Base-by-base conservation (phyloP, 2,113 vertebrate species). In the Eptesicus fuscus region DNA sequence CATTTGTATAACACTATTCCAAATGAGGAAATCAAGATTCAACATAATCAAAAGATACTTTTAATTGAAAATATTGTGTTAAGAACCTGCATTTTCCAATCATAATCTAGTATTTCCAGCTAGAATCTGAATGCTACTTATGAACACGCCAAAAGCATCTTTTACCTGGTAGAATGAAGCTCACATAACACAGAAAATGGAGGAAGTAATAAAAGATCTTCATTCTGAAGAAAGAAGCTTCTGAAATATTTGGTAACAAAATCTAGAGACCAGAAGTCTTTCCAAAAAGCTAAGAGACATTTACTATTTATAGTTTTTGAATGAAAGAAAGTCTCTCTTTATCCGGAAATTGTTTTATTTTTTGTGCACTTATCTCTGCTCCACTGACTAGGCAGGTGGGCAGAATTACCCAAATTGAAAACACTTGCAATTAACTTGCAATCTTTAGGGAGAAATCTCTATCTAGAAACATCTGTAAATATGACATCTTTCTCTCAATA, bases 221-320 rank as follows among this genome's bases (percentile, higher is more conserved):
- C 96, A 97, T 95, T 88, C 37, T 90, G 70, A 37, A 83, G 83
- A 83, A 85, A 77, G 56, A 80, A 80, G 30, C 17, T 83, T 37
- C 67, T 53, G 35, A 93, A 83, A 65, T 44, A 59, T 59, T 67
- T 83, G 18, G 23, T 25, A 69, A 73, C 40, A 83, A 37, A 76
- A 65, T 73, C 44, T 84, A 47, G 32, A 94, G n/a, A 76, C 25
- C 49, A 78, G 16, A 70, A 1, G 22, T 51, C 56, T 90, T 88
- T 92, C 63, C n/a, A 74, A 80, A 86, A 82, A 67, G 7, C 14
- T 47, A 74, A 67, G 69, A 80, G 22, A 71, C 44, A 47, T 89
- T 91, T 78, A 30, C 86, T 93, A 94, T 96, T 97, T 96, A 96
- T 95, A 97, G 59, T 87, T 93, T 83, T 91, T 71, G 76, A 92